Evolutionary conservation across 2,888 invertebrate genomes (phyloP), one percentile per base, ranked within the genome.

Genomic region (Tenthredo notha): DNA sequence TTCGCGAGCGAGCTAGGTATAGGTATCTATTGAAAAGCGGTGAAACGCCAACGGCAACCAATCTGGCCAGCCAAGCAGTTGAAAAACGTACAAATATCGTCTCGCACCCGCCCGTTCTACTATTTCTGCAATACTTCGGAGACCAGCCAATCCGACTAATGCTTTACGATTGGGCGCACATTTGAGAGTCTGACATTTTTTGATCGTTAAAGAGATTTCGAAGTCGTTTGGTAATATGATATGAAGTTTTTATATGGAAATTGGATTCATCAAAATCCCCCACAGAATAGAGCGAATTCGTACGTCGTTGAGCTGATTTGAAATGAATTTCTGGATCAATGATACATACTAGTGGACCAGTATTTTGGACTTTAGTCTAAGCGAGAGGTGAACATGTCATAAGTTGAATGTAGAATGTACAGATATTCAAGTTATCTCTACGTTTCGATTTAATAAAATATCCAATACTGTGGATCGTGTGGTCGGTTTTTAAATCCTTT

Each of bases 1-100:
- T 77, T 77, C 47, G 21, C 50, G 54, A 77, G 33, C 54, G 54
- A 33, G 50, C n/a, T 50, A 33, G 33, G 54, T 74, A 15, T 43
- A 43, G 50, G 77, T 54, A n/a, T 50, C 77, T 77, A 77, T 77
- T 77, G 77, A 77, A 77, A 77, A 33, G 18, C 77, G 18, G 54
- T 54, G 54, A 77, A 54, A 50, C 29, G 25, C 40, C 29, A 50
- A 54, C 54, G 33, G n/a, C 50, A 40, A 50, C 77, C 77, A 77
- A 77, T 77, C 47, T 40, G 54, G 77, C 50, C 21, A 33, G 33
- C 33, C 12, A 18, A 29, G 7, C 29, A n/a, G 29, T 29, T 54
- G 77, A 54, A 77, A 77, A 54, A 50, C 54, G n/a, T 77, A 77
- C 29, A 77, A 50, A 77, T 18, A 54, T 29, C 47, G 15, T 50